Evolutionary conservation across 2,888 invertebrate species (phyloP).

Genomic region (Scaeva pyrastri): DNA sequence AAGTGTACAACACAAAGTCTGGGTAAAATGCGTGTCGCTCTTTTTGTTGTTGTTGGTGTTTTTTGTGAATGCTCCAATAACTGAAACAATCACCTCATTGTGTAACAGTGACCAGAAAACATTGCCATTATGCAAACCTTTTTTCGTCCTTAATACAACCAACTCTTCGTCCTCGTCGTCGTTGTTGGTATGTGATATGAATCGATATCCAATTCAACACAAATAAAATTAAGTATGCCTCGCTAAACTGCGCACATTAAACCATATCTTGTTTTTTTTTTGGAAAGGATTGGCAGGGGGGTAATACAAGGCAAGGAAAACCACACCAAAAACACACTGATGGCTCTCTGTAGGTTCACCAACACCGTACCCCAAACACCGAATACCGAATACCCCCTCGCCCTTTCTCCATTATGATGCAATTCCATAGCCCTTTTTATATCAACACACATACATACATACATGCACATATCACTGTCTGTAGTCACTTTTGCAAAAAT

Average conservation of each 20-base stretch:
- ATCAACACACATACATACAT: neutral
- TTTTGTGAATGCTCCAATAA: slow-evolving; percentile 15
- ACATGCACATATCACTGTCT: neutral
- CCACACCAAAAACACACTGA: slow-evolving; percentile 3
- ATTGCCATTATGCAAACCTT: slow-evolving; percentile 26
- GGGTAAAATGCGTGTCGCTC: slow-evolving; percentile 5
- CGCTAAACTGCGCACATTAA: slow-evolving; percentile 69
- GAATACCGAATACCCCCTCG: neutral
- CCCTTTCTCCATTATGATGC: neutral
- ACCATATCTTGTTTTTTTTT: neutral
- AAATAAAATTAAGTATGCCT: slow-evolving; percentile 73
- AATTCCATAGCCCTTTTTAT: neutral
- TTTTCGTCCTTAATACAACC: slow-evolving; percentile 52
- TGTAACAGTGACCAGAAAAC: slow-evolving; percentile 49
- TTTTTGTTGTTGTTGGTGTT: neutral
- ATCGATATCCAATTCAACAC: slow-evolving; percentile 74
- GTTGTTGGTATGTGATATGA: slow-evolving; percentile 54
- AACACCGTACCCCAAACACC: neutral
- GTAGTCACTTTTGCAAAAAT: slow-evolving; percentile 62
- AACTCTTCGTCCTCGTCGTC: neutral
- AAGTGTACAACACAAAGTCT: neutral
- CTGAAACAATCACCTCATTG: slow-evolving; percentile 53
- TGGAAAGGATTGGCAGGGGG: neutral
- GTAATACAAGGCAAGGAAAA: neutral
- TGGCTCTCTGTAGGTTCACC: neutral